Percentiles rank a stretch among this genome's conserved stretches.
Conservation (phyloP, 2,888 invertebrate species). For the Zaprionus lineosus region DNA sequence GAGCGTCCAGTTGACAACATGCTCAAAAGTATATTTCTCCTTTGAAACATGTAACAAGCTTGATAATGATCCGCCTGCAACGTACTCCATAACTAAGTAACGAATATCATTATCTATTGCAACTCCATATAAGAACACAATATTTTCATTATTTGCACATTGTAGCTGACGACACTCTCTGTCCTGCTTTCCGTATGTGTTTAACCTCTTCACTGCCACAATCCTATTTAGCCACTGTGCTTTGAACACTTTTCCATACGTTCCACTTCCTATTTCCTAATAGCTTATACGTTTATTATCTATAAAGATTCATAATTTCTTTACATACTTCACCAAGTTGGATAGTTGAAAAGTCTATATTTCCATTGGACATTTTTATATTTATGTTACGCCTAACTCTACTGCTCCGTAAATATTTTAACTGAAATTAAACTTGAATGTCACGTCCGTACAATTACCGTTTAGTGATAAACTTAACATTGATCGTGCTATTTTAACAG, state of each 20-base stretch:
- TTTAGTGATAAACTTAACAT: too few relatives aligned
- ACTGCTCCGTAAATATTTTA: too few relatives aligned
- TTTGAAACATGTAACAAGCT: constrained; percentile 12
- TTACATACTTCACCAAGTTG: constrained; percentile 20
- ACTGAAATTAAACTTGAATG: too few relatives aligned
- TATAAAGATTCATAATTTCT: too few relatives aligned
- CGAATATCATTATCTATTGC: neutral
- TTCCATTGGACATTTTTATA: too few relatives aligned
- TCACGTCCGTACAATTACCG: too few relatives aligned
- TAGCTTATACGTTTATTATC: too few relatives aligned
- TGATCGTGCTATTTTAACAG: too few relatives aligned
- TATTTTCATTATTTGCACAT: constrained; percentile 40
- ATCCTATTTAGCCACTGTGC: constrained; percentile 11
- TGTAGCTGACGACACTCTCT: constrained; percentile 25
- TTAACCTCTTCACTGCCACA: constrained; percentile 35
- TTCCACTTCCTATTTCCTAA: constrained; percentile 22
- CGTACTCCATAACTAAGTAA: constrained; percentile 45
- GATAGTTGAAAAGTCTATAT: too few relatives aligned
- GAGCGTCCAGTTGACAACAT: constrained; percentile 41
- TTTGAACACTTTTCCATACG: neutral
- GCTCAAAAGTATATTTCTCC: constrained; percentile 8
- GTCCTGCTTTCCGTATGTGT: neutral
- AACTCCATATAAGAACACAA: constrained; percentile 40
- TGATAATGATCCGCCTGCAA: constrained; percentile 45
- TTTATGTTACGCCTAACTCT: too few relatives aligned